Percentiles rank a stretch among this genome's conserved stretches.
These are phyloP conservation scores for Spinibarbus caldwelli DNA, from an alignment of 2,797 vertebrate species.

Conservation along the genomic window DNA sequence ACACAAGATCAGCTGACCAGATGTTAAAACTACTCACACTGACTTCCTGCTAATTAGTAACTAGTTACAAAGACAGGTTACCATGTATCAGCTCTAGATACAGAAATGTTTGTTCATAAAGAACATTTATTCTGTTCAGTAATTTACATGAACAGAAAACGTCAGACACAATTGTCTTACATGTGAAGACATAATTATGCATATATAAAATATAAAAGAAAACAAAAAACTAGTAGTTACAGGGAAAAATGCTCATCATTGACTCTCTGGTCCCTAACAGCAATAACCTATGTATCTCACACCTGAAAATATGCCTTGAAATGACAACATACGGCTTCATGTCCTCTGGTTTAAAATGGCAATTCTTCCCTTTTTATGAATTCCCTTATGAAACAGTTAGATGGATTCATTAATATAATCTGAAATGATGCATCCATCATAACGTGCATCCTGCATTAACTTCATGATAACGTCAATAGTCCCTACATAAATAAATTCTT, in stretches of 20 bases:
- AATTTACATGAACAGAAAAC: slow-evolving; percentile 14
- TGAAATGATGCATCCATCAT: background rate
- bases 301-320: background rate
- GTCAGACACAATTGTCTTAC: background rate
- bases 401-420: background rate
- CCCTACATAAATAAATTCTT: background rate
- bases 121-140: slow-evolving; percentile 36
- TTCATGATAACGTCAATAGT: background rate
- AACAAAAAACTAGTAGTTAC: background rate
- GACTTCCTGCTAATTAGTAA: slow-evolving; percentile 15
- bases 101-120: slow-evolving; percentile 12
- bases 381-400: background rate
- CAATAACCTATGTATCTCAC: background rate
- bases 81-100: slow-evolving; percentile 1
- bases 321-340: slow-evolving; percentile 2
- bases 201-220: background rate
- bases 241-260: background rate
- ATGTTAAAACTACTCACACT: slow-evolving; percentile 19
- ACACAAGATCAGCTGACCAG: slow-evolving; percentile 19
- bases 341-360: background rate
- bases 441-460: background rate
- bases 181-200: background rate
- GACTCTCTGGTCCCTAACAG: background rate
- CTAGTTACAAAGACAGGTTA: background rate
- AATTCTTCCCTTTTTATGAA: slow-evolving; percentile 5